These are phyloP conservation scores for Nothocercus julius DNA, from an alignment of 2,113 vertebrate species.

Conservation along the genomic window DNA sequence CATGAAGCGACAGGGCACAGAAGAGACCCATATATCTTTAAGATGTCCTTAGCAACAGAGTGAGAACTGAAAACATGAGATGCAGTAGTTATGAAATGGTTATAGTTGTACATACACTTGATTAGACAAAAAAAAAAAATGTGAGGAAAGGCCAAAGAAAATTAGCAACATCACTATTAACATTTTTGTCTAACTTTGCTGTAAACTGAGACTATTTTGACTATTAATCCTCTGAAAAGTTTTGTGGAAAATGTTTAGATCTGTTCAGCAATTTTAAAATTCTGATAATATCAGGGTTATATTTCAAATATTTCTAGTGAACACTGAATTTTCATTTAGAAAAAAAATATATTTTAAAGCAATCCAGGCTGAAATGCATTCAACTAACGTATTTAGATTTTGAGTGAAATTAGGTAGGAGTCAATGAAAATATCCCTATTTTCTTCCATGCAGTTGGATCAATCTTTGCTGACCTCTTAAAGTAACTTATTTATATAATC, in stretches of 20 bases:
- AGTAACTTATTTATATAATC: background rate
- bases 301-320: background rate
- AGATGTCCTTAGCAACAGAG: background rate
- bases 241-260: rapidly evolving
- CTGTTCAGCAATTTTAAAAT: background rate
- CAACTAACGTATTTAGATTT: background rate
- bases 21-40: background rate
- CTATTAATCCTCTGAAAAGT: background rate
- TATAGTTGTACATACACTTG: background rate
- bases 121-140: background rate
- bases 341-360: background rate
- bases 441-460: background rate
- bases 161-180: background rate
- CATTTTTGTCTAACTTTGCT: background rate
- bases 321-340: background rate
- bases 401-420: background rate
- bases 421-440: background rate
- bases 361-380: background rate
- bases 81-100: background rate
- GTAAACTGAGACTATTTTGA: background rate
- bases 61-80: background rate
- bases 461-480: background rate
- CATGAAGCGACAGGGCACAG: background rate
- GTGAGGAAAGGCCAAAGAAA: background rate
- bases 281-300: rapidly evolving